phyloP scores from a whole-genome alignment of 2,888 invertebrate genomes.

The Hydropsyche betteni region DNA sequence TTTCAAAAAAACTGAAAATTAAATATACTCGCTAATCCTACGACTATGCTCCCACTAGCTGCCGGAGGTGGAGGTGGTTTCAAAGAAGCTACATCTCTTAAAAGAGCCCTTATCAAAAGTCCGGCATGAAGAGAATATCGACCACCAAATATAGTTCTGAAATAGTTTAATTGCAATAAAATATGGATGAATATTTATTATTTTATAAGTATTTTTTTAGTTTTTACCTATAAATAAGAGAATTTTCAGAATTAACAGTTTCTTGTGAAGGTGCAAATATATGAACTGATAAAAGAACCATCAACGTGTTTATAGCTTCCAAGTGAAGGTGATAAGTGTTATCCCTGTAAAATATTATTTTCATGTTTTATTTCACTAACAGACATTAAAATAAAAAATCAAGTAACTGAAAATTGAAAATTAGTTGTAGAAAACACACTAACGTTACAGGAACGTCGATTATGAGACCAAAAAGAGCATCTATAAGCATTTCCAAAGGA shows the following conservation, averaged over 20 bases:
- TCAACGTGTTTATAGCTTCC: constrained; percentile 86
- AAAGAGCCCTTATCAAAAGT: constrained; percentile 79
- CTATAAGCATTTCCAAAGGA: constrained; percentile 76
- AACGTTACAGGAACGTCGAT: constrained; percentile 85
- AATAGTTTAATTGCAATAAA: background rate
- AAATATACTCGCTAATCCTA: constrained; percentile 72
- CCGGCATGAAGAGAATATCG: constrained; percentile 79
- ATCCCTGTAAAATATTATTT: constrained; percentile 65
- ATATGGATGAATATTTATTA: background rate
- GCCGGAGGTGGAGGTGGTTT: constrained; percentile 72
- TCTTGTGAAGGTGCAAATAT: constrained; percentile 75
- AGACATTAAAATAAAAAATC: background rate
- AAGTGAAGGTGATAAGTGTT: constrained; percentile 86
- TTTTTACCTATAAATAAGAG: constrained; percentile 72
- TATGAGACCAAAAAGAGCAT: constrained; percentile 79
- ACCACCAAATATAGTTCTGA: constrained; percentile 72
- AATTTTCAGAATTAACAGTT: constrained; percentile 67
- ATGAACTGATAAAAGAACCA: constrained; percentile 90
- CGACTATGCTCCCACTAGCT: constrained; percentile 82
- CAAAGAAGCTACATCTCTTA: constrained; percentile 77
- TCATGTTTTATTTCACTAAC: constrained; percentile 15
- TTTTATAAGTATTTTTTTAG: background rate
- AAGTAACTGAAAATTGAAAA: constrained; percentile 6
- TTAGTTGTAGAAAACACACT: constrained; percentile 56
- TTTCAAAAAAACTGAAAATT: background rate